Base-by-base conservation (phyloP, 2,113 vertebrate species). In the Peromyscus californicus region DNA sequence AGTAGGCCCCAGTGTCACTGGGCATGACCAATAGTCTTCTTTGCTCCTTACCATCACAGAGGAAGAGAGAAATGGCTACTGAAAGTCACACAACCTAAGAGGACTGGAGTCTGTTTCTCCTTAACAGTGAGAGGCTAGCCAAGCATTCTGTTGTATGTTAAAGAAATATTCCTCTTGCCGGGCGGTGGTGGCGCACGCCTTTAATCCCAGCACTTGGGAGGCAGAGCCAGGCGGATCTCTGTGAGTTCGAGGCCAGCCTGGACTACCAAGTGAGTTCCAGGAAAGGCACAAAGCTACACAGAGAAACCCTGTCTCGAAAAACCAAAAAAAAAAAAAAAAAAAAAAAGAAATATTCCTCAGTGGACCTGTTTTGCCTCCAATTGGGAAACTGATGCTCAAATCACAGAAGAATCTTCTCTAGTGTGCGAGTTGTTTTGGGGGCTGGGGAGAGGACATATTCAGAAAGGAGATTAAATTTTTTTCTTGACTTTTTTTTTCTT, bases 351-450 rank as follows among this genome's bases (percentile, higher is more conserved):
- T 83, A 24, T 33, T 96, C 59, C 72, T 83, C 22, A 39, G 57
- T 74, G 48, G 59, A 91, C 86, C 76, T 54, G 42, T 93, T 97
- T 97, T 96, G 33, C n/a, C 54, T 94, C 88, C 96, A 89, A 67
- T 92, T 90, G n/a, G 96, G 93, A 96, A 96, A 39, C 22, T 65
- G 80, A 92, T 96, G 74, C 80, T 95, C 15, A 96, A 97, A 39
- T 88, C 21, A 29, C 15, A 9, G 39, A 79, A 86, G 74, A 85
- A 93, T 82, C 57, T 84, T 39, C 92, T 67, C 65, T 72, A 45
- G 26, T 26, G 11, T 33, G 74, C 31, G 80, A 9, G 21, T 65
- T 97, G 82, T 33, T 90, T 19, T 76, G 57, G 57, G 1, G 5
- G 3, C 12, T 36, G 12, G 33, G 51, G 6, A 74, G 21, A 72